Evolutionary conservation across 2,797 vertebrate species (phyloP).

Genomic region (Zalophus californianus): DNA sequence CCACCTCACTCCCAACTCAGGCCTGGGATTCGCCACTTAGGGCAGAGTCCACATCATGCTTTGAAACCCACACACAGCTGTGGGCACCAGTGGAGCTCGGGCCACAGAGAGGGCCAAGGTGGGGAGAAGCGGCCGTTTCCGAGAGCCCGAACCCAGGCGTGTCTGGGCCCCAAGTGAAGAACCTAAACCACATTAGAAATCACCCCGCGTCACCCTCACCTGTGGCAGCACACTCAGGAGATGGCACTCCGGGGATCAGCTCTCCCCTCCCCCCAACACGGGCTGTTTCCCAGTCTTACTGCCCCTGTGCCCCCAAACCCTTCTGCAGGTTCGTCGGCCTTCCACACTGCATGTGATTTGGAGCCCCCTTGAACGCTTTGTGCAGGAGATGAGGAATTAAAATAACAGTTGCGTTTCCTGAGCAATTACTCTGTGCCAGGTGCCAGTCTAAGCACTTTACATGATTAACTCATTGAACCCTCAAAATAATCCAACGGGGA

Average conservation of each 20-base stretch:
- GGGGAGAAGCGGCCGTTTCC: fast-evolving
- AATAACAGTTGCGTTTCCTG: neutral
- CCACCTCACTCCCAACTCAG: neutral
- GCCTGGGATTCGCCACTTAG: neutral
- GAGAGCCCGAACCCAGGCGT: neutral
- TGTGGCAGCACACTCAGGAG: too few species aligned
- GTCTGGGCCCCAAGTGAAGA: neutral
- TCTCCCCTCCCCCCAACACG: too few species aligned
- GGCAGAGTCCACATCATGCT: neutral
- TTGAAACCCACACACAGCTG: neutral
- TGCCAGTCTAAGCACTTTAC: neutral
- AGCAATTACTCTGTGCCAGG: neutral
- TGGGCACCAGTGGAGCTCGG: fast-evolving
- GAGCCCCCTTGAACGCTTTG: neutral
- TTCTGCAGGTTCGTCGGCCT: neutral
- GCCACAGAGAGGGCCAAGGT: neutral
- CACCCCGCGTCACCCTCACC: fast-evolving
- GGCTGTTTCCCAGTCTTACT: neutral
- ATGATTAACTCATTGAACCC: neutral
- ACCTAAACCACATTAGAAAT: neutral
- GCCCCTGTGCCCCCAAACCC: neutral
- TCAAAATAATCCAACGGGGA: neutral
- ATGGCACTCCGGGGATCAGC: neutral
- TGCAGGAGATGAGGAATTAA: neutral
- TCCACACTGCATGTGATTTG: fast-evolving